Conservation (phyloP, 2,888 invertebrate genomes). For the Agriopis aurantiaria region DNA sequence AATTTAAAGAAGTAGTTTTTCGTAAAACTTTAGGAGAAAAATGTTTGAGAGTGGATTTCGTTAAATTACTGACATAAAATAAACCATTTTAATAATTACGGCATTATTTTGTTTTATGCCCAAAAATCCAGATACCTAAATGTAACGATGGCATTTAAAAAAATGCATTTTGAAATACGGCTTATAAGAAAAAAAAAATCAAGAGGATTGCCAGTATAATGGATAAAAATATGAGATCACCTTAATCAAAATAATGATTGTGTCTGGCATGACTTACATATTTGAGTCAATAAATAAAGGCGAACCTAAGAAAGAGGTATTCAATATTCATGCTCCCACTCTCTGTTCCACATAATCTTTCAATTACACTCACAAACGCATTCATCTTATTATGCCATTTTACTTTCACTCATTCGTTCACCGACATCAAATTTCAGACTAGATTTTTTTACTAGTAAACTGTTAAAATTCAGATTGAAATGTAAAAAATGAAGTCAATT, state of each 20-base stretch:
- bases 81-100: too few relatives aligned
- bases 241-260: slow-evolving; percentile 50
- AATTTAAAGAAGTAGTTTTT: too few relatives aligned
- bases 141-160: too few relatives aligned
- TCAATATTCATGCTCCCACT: slow-evolving; percentile 50
- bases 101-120: too few relatives aligned
- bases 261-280: slow-evolving; percentile 49
- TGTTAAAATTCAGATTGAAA: slow-evolving; percentile 52
- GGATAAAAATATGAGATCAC: slow-evolving; percentile 44
- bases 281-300: slow-evolving; percentile 57
- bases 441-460: slow-evolving; percentile 64
- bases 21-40: too few relatives aligned
- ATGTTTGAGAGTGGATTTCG: too few relatives aligned
- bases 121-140: too few relatives aligned
- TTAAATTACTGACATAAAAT: too few relatives aligned
- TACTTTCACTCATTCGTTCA: slow-evolving; percentile 63
- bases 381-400: slow-evolving; percentile 38
- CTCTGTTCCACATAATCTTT: slow-evolving; percentile 31
- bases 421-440: slow-evolving; percentile 72
- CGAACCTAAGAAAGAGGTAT: slow-evolving; percentile 36
- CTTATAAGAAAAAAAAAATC: too few relatives aligned
- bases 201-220: neutral
- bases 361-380: slow-evolving; percentile 38
- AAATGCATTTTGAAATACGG: too few relatives aligned
- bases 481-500: slow-evolving; percentile 46